Base-by-base conservation (phyloP, 1,140 invertebrate species). In the Drosophila oshimai region DNA sequence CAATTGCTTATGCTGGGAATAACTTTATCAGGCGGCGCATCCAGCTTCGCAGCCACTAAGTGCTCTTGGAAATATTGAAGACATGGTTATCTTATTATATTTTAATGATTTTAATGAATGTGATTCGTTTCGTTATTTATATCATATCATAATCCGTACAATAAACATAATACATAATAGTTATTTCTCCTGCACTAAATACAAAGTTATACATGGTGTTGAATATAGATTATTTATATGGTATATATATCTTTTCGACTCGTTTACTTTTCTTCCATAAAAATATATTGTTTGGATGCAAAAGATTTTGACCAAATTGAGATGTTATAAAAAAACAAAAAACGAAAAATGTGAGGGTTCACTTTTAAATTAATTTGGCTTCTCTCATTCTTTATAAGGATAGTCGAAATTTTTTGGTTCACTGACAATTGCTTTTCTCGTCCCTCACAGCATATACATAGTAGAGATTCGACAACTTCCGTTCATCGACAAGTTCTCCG, bases 141-240 rank as follows among this genome's bases (percentile, higher is more conserved):
- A 72, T 80, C 54, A 76, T 60, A 58, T 47, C 67, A 64, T 72
- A 62, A 76, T 77, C 47, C 70, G 61, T 83, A 73, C 42, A 81
- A 76, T 81, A 83, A 81, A 81, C 73, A 70, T 81, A 83, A 78
- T 77, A 78, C 53, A 78, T 83, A 84, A 70, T 77, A 81, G 77
- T 75, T 77, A 51, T 53, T 50, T 53, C 49, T 72, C 51, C 31
- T 53, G 26, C 44, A 45, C 44, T 77, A 64, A 60, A 68, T 73
- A 53, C 69, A 50, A 70, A 71, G 67, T 83, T 53, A 72, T 83
- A 72, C 46, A 71, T 72, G 70, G 46, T 72, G 57, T 49, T 62
- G 61, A 45, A 50, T 58, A 69, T 83, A 70, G 69, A 78, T 70
- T 83, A 84, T 83, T 83, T 74, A 83, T 84, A 64, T 78, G 49